Evolutionary conservation across 2,888 invertebrate genomes (phyloP).

Genomic region (Drosophila kanekoi): DNA sequence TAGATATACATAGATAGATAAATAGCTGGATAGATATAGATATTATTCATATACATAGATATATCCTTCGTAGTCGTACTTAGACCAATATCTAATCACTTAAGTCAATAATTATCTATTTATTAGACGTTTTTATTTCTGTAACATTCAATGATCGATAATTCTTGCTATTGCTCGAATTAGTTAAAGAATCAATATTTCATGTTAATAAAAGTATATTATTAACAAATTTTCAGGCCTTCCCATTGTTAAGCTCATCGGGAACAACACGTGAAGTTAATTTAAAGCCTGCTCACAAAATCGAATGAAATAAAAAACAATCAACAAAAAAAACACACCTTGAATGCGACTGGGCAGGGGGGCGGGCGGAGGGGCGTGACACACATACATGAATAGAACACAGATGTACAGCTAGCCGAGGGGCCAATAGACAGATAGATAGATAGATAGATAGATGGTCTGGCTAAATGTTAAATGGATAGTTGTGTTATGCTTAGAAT

Average conservation of each 20-base stretch:
- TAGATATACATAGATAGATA: too few relatives aligned
- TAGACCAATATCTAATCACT: slow-evolving; percentile 1
- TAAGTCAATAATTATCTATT: slow-evolving; percentile 1
- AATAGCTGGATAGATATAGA: too few relatives aligned
- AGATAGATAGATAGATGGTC: slow-evolving; percentile 28
- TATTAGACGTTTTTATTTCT: too few relatives aligned
- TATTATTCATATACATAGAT: too few relatives aligned
- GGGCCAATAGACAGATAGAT: slow-evolving; percentile 13
- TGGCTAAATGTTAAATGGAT: slow-evolving; percentile 63
- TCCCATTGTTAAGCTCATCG: background rate
- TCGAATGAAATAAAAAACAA: slow-evolving; percentile 17
- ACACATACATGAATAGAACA: slow-evolving; percentile 13
- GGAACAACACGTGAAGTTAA: background rate
- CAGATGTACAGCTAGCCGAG: too few relatives aligned
- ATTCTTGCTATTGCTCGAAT: background rate
- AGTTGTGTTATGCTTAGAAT: slow-evolving; percentile 67
- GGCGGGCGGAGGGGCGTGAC: slow-evolving; percentile 23
- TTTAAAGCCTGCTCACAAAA: slow-evolving; percentile 32
- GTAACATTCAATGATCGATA: too few relatives aligned
- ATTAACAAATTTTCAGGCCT: too few relatives aligned
- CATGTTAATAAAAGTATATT: background rate
- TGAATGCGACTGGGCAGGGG: slow-evolving; percentile 46
- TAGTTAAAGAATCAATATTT: slow-evolving; percentile 10
- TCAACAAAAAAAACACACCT: slow-evolving; percentile 50
- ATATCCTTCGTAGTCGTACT: too few relatives aligned